Evolutionary conservation across 2,888 invertebrate species (phyloP).

Genomic region (Megaustenia siamemsis): DNA sequence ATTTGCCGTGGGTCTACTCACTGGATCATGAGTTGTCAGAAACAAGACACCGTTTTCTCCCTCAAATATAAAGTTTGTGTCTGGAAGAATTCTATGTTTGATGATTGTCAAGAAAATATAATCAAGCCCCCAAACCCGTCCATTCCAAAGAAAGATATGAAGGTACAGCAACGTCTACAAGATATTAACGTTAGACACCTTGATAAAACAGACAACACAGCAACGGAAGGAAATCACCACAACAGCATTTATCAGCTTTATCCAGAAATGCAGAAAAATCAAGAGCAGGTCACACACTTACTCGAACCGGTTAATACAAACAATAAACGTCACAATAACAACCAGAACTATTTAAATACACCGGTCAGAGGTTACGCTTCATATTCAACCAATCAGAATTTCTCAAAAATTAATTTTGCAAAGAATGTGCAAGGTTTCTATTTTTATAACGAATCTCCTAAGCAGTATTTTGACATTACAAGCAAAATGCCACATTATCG

Average conservation of each 20-base stretch:
- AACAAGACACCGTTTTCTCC: conserved; percentile 58
- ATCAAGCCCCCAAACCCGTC: not conserved
- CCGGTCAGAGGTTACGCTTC: not conserved
- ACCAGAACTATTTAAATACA: not conserved
- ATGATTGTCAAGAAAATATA: conserved; percentile 51
- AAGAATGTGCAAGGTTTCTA: too few relatives aligned
- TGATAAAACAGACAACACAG: too few relatives aligned
- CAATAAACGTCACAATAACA: not conserved
- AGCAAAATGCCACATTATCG: too few relatives aligned
- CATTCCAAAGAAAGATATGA: not conserved
- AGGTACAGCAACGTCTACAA: not conserved
- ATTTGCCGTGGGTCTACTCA: conserved; percentile 55
- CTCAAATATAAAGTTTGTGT: conserved; percentile 61
- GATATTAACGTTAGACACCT: too few relatives aligned
- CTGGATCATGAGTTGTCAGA: conserved; percentile 56
- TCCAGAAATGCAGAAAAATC: not conserved
- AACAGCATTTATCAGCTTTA: too few relatives aligned
- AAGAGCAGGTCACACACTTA: not conserved
- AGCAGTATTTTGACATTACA: too few relatives aligned
- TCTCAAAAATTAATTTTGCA: not conserved
- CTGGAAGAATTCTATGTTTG: conserved; percentile 58
- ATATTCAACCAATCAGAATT: not conserved
- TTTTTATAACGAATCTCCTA: too few relatives aligned
- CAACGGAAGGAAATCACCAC: too few relatives aligned
- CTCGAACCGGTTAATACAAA: too few relatives aligned